phyloP scores from a whole-genome alignment of 2,888 invertebrate species.

The Sinelater perroti region DNA sequence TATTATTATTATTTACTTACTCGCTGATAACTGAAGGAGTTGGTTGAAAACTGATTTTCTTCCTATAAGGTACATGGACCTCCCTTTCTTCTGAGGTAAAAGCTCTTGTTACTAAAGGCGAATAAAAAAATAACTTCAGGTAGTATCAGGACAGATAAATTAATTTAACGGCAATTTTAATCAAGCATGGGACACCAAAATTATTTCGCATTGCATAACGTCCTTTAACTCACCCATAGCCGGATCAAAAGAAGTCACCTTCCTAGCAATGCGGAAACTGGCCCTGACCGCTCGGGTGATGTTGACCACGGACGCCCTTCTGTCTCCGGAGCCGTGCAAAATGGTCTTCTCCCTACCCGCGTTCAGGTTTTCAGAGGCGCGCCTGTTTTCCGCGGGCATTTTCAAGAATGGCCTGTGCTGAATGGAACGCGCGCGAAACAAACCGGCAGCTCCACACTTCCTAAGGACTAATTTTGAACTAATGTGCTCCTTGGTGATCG shows the following conservation, averaged over 20 bases:
- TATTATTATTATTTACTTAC: neutral
- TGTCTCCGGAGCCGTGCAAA: no score
- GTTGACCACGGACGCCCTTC: conserved; percentile 8
- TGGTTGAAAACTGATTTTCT: neutral
- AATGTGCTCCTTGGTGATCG: no score
- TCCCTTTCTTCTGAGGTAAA: neutral
- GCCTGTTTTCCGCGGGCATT: neutral
- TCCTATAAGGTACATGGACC: neutral
- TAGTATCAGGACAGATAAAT: neutral
- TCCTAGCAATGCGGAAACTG: conserved; percentile 6
- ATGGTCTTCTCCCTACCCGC: no score
- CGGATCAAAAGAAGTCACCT: neutral
- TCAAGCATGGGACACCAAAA: neutral
- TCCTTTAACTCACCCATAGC: conserved; percentile 7
- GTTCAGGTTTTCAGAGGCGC: no score
- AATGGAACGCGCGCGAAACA: no score
- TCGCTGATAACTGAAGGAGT: neutral
- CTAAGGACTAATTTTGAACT: no score
- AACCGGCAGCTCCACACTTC: no score
- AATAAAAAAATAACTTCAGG: neutral
- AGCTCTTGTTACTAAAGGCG: neutral
- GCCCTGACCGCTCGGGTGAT: conserved; percentile 8
- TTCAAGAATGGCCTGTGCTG: no score
- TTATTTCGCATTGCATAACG: neutral
- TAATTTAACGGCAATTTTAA: neutral